Base-by-base conservation (phyloP, 2,113 vertebrate genomes). In the Macquaria ambigua region DNA sequence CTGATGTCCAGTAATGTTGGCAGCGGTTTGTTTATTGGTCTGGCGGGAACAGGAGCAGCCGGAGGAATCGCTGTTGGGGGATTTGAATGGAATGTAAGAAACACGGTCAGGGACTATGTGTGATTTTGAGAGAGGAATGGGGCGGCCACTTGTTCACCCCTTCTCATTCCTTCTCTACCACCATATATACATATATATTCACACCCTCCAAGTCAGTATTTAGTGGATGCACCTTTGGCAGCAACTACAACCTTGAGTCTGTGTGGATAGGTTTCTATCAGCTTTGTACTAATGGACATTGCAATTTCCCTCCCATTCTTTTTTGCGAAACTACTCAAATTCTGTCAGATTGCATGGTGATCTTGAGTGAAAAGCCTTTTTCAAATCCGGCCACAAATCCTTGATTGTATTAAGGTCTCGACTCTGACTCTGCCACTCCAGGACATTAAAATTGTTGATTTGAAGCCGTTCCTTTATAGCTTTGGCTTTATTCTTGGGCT, bases 1-100 rank as follows among this genome's bases (percentile, higher is more conserved):
- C 91, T 99, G 84, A 98, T 99, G 98, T 99, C 98, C 72, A 99
- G 97, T 87, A 98, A 99, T 0, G 97, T 99, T 89, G 98, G 98
- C 93, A 99, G 98, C 11, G 97, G 98, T 3, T 91, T 98, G 18
- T 97, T 99, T 90, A 96, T 99, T 0, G 97, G 98, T 37, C 93
- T 99, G 77, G 98, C 97, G 0, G 98, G 98, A 69, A 98, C 97
- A 9, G 98, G 97, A 73, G 98, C 98, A 18, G 97, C 97, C 1
- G 98, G 97, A 64, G 98, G 98, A 43, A 87, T 99, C 1, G 98
- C 98, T 21, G 98, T 99, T 0, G 97, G 97, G 0, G 98, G 97
- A 87, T 99, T 99, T 12, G 98, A 99, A 85, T 98, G 97, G 97
- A 98, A 99, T 0, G 98, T 99, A 96, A 96, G 91, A 41, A 31